phyloP scores from a whole-genome alignment of 2,797 vertebrate species.

The Microcaecilia unicolor region DNA sequence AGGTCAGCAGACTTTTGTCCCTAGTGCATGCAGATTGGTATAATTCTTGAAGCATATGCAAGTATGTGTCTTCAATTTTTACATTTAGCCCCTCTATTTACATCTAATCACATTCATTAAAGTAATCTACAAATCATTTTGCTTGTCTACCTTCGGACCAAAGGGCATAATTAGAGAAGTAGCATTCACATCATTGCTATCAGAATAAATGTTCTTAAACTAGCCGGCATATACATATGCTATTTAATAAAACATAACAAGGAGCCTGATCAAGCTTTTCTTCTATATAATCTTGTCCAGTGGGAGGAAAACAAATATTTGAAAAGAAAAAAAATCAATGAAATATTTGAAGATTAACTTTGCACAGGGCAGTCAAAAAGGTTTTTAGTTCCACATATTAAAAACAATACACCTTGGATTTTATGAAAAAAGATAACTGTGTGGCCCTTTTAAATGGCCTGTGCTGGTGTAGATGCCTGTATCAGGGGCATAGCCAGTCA shows the following conservation, averaged over 20 bases:
- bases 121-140: slow-evolving; percentile 20
- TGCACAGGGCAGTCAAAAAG: too few species aligned
- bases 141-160: slow-evolving; percentile 12
- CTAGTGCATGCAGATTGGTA: neutral
- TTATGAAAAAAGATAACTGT: too few species aligned
- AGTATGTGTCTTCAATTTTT: neutral
- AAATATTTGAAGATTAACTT: too few species aligned
- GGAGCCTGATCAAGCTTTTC: too few species aligned
- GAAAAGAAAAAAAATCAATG: too few species aligned
- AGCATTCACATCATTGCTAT: slow-evolving; percentile 8
- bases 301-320: too few species aligned
- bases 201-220: slow-evolving; percentile 2
- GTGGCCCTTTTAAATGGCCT: too few species aligned
- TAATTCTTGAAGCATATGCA: neutral
- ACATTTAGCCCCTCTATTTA: slow-evolving; percentile 1
- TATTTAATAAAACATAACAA: slow-evolving; percentile 13
- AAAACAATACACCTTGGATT: too few species aligned
- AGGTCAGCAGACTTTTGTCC: slow-evolving; percentile 1
- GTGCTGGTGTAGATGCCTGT: too few species aligned
- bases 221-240: slow-evolving; percentile 7
- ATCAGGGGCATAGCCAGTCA: too few species aligned
- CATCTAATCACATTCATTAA: slow-evolving; percentile 9
- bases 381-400: too few species aligned
- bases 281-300: too few species aligned
- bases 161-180: slow-evolving; percentile 3